phyloP scores from a whole-genome alignment of 2,888 invertebrate species.

The Diabrotica balteata region DNA sequence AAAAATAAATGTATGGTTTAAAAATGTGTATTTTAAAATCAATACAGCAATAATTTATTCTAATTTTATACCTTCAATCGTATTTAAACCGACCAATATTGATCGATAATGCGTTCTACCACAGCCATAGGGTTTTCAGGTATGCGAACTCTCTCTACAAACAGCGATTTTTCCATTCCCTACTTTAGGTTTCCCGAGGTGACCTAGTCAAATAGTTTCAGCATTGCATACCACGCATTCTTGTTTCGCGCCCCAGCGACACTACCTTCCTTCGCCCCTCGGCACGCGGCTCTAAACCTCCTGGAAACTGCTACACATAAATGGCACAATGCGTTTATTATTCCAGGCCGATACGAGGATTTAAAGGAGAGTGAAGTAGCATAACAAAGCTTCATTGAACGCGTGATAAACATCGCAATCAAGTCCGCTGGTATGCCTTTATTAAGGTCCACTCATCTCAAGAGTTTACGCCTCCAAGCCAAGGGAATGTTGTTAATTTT shows the following conservation, averaged over 20 bases:
- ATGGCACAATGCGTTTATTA: slow-evolving; percentile 41
- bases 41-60: too few relatives aligned
- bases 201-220: slow-evolving; percentile 7
- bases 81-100: too few relatives aligned
- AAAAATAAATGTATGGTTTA: too few relatives aligned
- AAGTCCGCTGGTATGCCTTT: slow-evolving; percentile 43
- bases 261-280: background rate
- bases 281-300: background rate
- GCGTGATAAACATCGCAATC: slow-evolving; percentile 46
- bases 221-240: background rate
- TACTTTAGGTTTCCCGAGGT: background rate
- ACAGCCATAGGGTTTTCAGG: too few relatives aligned
- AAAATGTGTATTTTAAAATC: too few relatives aligned
- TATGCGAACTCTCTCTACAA: background rate
- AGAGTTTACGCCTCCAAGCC: too few relatives aligned
- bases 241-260: background rate
- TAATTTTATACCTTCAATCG: too few relatives aligned
- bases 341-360: slow-evolving; percentile 33
- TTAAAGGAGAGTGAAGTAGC: slow-evolving; percentile 41
- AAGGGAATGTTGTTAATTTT: too few relatives aligned
- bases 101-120: too few relatives aligned
- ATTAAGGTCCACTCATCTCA: slow-evolving; percentile 38
- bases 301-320: slow-evolving; percentile 12
- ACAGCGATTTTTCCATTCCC: background rate
- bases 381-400: slow-evolving; percentile 44